Conservation (phyloP, 2,113 vertebrate species). For the Aythya baeri region DNA sequence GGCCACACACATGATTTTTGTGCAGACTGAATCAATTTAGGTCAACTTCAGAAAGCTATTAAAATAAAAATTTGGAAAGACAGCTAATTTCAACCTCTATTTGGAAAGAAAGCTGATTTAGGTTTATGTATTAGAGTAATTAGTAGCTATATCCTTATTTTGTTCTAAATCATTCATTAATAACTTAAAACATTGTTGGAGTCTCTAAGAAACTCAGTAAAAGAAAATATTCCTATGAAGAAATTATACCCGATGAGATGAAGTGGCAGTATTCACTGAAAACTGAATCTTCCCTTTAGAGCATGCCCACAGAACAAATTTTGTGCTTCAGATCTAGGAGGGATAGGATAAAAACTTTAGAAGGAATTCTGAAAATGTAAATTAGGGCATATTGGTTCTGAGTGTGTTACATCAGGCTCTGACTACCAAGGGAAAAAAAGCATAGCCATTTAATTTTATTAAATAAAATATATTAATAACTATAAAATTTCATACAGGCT, state of each 20-base stretch:
- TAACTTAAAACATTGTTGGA: not conserved
- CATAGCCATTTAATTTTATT: not conserved
- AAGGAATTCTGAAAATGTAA: not conserved
- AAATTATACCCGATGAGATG: not conserved
- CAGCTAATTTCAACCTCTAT: not conserved
- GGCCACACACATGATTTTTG: not conserved
- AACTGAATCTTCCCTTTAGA: not conserved
- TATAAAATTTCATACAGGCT: not conserved
- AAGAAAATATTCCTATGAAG: not conserved
- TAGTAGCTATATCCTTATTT: not conserved
- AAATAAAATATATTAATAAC: not conserved
- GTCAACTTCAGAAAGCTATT: not conserved
- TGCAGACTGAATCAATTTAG: not conserved
- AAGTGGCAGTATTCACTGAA: not conserved
- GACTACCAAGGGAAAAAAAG: not conserved
- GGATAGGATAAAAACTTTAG: not conserved
- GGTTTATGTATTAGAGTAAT: not conserved
- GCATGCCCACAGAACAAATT: not conserved
- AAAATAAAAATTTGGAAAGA: not conserved
- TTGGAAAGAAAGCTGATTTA: not conserved
- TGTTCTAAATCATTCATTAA: not conserved
- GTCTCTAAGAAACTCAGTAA: not conserved
- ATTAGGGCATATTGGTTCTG: not conserved
- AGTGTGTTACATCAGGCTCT: not conserved
- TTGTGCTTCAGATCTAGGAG: not conserved